These are phyloP conservation scores for Drosophila lacteicornis DNA, from an alignment of 1,140 invertebrate genomes.

Conservation along the genomic window DNA sequence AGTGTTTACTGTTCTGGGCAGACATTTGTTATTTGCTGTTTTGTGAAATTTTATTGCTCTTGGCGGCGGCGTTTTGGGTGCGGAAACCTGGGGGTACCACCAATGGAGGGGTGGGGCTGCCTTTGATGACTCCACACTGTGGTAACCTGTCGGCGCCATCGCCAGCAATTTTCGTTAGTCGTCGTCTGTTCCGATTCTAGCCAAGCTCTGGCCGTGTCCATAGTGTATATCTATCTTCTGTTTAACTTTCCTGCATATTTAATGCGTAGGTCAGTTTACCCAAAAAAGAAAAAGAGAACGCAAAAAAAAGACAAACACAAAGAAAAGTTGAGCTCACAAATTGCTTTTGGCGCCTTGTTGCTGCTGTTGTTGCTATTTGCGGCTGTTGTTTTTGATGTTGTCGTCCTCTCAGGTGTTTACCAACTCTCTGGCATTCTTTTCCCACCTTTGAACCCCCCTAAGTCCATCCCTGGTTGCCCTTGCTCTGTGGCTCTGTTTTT, in stretches of 20 bases:
- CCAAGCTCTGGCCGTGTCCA: constrained; percentile 3
- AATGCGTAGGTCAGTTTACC: constrained; percentile 78
- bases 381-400: constrained; percentile 3
- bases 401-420: constrained; percentile 49
- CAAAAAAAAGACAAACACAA: constrained; percentile 23
- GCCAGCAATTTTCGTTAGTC: constrained; percentile 31
- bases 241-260: constrained; percentile 81
- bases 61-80: constrained; percentile 10
- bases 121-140: constrained; percentile 23
- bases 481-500: constrained; percentile 64
- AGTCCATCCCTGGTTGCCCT: constrained; percentile 11
- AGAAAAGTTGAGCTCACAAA: constrained; percentile 58
- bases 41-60: constrained; percentile 73
- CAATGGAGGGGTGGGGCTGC: constrained; percentile 14
- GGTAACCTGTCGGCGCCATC: constrained; percentile 62
- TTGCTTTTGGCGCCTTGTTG: constrained; percentile 63
- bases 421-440: constrained; percentile 28
- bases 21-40: constrained; percentile 63
- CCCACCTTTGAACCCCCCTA: constrained; percentile 2
- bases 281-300: constrained; percentile 20
- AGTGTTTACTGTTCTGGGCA: constrained; percentile 36
- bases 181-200: constrained; percentile 18
- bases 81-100: constrained; percentile 1
- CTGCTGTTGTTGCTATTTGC: constrained; percentile 9
- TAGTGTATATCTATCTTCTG: constrained; percentile 52